Evolutionary conservation across 2,797 vertebrate genomes (phyloP), one percentile per base, ranked within the genome.

Genomic region (Falco naumanni): DNA sequence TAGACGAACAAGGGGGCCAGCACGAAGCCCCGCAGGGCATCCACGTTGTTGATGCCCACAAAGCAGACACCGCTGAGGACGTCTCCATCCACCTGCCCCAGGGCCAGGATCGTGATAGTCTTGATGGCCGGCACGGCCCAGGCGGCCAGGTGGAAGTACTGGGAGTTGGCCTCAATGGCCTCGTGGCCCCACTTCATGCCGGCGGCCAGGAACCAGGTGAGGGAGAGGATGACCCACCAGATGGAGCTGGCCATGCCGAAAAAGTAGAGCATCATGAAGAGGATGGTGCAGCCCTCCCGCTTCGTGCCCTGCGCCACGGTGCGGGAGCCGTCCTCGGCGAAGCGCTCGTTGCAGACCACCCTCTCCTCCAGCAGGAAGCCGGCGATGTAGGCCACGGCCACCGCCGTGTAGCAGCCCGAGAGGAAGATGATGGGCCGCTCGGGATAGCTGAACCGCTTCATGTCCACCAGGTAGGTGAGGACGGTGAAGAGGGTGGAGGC

Each of bases 111-210:
- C 83, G 99, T 99, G 95, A 99, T 99, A 95, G 99, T 99, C 95
- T 99, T 99, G 97, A 99, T 98, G 88, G 99, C 99, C 0, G 99
- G 99, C 79, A 99, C 99, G 0, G 99, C 99, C 99, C 99, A 99
- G 29, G 99, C 99, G 0, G 99, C 99, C 97, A 99, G 96, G 97
- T 99, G 99, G 94, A 99, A 99, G 93, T 99, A 99, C 80, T 99
- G 99, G 0, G 99, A 99, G 94, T 99, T 99, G n/a, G 99, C 99
- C 97, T 99, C 99, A 1, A 99, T 99, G 94, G 99, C 99, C 97
- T 99, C 99, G 0, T 99, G 99, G 90, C 99, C 99, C 99, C 99
- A 99, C 96, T 99, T 99, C 99, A 99, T 99, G 66, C 99, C 99
- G 0, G 99, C 99, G 0, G 99, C 99, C 91, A 99, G 97, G 93